Evolutionary conservation across 2,113 vertebrate species (phyloP).

Genomic region (Grantiella picta): DNA sequence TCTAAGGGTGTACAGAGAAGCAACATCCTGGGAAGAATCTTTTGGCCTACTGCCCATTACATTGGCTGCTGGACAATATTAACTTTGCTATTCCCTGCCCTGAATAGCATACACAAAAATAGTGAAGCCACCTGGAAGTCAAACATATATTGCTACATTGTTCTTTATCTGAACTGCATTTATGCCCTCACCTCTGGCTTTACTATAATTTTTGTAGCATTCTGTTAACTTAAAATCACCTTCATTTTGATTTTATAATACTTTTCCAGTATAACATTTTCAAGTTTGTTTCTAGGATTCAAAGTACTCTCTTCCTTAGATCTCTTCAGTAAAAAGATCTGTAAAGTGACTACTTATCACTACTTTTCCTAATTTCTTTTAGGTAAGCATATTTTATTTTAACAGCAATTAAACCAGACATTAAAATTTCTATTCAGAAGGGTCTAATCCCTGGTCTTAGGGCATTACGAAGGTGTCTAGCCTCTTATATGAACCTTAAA

Average conservation of each 20-base stretch:
- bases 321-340: background rate
- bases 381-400: background rate
- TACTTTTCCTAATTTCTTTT: background rate
- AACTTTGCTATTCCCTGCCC: background rate
- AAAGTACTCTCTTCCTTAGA: background rate
- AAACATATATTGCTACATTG: background rate
- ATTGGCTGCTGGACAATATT: background rate
- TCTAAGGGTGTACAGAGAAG: background rate
- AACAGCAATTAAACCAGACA: background rate
- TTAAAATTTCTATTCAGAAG: background rate
- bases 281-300: background rate
- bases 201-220: background rate
- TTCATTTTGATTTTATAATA: background rate
- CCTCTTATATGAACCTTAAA: background rate
- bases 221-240: background rate
- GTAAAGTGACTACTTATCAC: background rate
- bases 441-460: background rate
- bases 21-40: slow-evolving; percentile 16
- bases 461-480: background rate
- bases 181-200: background rate
- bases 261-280: background rate
- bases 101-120: background rate
- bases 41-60: background rate
- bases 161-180: background rate
- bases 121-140: background rate